Conservation (phyloP, 2,797 vertebrate genomes). For the Eospalax fontanierii region DNA sequence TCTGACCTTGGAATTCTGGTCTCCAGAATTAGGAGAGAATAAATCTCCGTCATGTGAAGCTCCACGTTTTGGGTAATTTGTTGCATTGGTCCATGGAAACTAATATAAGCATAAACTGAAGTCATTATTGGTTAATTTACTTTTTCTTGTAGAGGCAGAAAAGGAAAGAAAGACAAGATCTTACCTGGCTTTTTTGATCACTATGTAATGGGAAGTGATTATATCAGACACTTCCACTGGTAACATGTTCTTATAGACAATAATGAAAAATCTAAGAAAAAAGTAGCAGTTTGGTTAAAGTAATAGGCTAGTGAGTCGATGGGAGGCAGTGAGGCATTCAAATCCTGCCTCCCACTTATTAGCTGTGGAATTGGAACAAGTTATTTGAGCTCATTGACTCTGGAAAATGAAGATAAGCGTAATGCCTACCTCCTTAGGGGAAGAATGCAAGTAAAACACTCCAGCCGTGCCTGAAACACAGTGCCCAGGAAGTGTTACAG, state of each 20-base stretch:
- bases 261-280: not conserved
- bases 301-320: not conserved
- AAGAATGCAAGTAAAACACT: not conserved
- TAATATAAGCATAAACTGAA: not conserved
- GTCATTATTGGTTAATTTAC: slow-evolving; percentile 24
- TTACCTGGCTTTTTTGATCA: not conserved
- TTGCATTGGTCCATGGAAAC: slow-evolving; percentile 12
- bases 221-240: not conserved
- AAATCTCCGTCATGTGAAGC: not conserved
- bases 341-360: not conserved
- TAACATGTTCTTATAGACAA: not conserved
- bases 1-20: not conserved
- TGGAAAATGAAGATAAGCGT: not conserved
- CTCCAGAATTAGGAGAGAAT: not conserved
- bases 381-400: slow-evolving; percentile 7
- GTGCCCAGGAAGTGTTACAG: not conserved
- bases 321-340: not conserved
- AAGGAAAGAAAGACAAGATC: not conserved
- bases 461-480: not conserved
- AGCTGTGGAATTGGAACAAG: not conserved
- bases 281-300: not conserved
- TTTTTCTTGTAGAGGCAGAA: not conserved
- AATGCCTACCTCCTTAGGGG: not conserved
- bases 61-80: not conserved
- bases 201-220: not conserved